Evolutionary conservation across 2,797 vertebrate species (phyloP), one percentile per base, ranked within the genome.

Genomic region (Melanotaenia boesemani): DNA sequence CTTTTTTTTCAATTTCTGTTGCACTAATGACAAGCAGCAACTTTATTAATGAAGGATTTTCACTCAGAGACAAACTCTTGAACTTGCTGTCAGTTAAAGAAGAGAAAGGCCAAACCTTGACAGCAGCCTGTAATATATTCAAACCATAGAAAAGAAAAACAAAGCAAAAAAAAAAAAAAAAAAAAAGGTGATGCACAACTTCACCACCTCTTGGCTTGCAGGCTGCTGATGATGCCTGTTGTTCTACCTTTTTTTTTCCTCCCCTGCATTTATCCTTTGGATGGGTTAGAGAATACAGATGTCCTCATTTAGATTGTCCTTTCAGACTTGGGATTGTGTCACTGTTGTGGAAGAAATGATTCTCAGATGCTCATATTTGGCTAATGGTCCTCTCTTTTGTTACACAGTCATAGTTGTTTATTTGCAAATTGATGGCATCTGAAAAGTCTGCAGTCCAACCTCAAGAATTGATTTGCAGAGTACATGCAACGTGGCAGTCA

Each of bases 81-180:
- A 26, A 32, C 69, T 70, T 80, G 71, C 72, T 86, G 82, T 88
- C 76, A 73, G 58, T 57, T 69, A 70, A 76, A 61, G 44, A 79
- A 77, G 62, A 67, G 41, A 72, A 59, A 63, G 71, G 74, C 44
- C 55, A 57, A 30, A 74, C 64, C 60, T 52, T 85, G 83, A 88
- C 84, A 84, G 79, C 84, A 84, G 79, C 65, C 50, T 50, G 34
- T 57, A 55, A 64, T 58, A 55, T 72, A 18, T 54, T 63, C 73
- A 83, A 77, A 78, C 36, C 65, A 68, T 80, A 79, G 37, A 63
- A 77, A 81, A 69, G 64, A 54, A 18, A n/a, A 28, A 28, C 26
- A 28, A 28, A 28, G 26, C 26, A 26, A 28, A 28, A 28, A 28
- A 2, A 44, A 46, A 46, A 44, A 46, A 46, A 18, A 4, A 7